Evolutionary conservation across 1,140 invertebrate species (phyloP).

Genomic region (Mycetomoellerius zeteki): DNA sequence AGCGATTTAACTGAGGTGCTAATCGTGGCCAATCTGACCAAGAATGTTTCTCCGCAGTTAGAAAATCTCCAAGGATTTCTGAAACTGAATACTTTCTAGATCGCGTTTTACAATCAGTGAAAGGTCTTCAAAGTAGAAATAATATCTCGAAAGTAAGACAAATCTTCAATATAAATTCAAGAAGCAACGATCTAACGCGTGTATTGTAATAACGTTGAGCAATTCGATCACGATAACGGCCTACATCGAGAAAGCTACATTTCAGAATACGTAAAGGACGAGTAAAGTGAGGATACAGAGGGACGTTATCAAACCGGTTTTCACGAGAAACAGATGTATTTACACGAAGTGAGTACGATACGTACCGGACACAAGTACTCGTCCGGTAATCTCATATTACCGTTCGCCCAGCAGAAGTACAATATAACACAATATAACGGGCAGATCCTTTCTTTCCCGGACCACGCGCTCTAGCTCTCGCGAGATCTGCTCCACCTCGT

Average conservation of each 20-base stretch:
- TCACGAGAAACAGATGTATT: conserved; percentile 15
- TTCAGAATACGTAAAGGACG: background rate
- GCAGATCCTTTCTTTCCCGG: conserved; percentile 58
- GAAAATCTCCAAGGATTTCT: conserved; percentile 21
- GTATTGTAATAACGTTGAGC: conserved; percentile 30
- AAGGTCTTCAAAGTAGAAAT: background rate
- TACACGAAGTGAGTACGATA: background rate
- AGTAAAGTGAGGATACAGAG: background rate
- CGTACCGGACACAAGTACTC: background rate
- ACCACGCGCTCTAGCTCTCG: conserved; percentile 14
- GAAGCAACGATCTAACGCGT: background rate
- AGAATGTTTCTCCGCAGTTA: background rate
- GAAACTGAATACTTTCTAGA: conserved; percentile 9
- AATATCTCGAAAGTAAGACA: conserved; percentile 31
- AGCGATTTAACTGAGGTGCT: background rate
- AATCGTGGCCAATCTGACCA: background rate
- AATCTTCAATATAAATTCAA: conserved; percentile 1
- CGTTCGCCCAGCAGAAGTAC: conserved; percentile 21
- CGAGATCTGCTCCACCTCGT: background rate
- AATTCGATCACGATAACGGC: background rate
- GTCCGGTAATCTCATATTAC: conserved; percentile 22
- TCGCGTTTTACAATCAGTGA: conserved; percentile 1
- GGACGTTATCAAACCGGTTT: conserved; percentile 41
- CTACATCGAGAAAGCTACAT: conserved; percentile 2
- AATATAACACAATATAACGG: conserved; percentile 50